phyloP scores from a whole-genome alignment of 2,113 vertebrate species.

The Arizona elegans region DNA sequence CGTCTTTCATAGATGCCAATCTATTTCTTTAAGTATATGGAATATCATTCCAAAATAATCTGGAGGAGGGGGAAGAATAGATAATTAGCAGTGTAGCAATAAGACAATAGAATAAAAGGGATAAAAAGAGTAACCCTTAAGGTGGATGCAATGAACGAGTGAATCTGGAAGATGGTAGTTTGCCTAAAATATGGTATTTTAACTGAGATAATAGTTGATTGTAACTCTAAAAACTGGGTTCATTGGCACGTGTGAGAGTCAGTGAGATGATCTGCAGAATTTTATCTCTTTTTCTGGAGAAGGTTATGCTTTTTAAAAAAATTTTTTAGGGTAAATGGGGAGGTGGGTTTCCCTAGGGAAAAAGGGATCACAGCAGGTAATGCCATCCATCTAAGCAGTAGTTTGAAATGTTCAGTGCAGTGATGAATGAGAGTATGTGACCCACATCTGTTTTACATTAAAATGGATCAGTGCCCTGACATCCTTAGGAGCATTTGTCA shows the following conservation, averaged over 20 bases:
- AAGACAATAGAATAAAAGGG: neutral
- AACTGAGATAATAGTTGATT: neutral
- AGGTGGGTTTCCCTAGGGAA: slow-evolving; percentile 27
- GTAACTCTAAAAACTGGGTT: neutral
- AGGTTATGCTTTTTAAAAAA: too few relatives aligned
- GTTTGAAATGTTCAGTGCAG: slow-evolving; percentile 63
- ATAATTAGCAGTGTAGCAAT: neutral
- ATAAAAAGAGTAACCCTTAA: neutral
- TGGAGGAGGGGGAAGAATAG: neutral
- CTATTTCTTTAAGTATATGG: neutral
- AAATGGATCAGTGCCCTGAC: slow-evolving; percentile 85
- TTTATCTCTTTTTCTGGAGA: neutral
- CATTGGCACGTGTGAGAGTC: neutral
- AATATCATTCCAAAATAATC: neutral
- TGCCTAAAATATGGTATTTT: neutral
- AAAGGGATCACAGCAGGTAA: slow-evolving; percentile 75
- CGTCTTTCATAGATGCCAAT: neutral
- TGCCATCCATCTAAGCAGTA: slow-evolving; percentile 69
- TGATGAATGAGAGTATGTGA: slow-evolving; percentile 83
- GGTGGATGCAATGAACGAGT: neutral
- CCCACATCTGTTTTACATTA: slow-evolving; percentile 91
- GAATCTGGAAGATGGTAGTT: neutral
- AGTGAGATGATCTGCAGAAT: neutral
- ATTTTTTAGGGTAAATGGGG: neutral
- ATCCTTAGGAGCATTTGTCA: slow-evolving; percentile 83